Evolutionary conservation across 2,888 invertebrate species (phyloP).

Genomic region (Allophyes oxyacanthae): DNA sequence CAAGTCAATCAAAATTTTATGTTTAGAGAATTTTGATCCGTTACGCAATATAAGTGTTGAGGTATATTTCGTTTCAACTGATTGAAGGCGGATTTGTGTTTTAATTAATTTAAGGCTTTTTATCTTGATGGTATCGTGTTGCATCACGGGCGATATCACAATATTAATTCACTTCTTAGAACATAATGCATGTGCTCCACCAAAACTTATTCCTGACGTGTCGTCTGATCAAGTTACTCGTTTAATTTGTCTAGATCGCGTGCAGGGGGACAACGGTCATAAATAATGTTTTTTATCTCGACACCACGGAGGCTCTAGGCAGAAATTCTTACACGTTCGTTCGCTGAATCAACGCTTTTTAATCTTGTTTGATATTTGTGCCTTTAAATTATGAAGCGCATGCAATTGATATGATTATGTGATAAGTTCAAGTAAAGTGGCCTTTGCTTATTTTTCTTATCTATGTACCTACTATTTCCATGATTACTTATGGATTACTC

Average conservation of each 20-base stretch:
- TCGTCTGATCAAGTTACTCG: conserved; percentile 82
- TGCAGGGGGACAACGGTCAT: conserved; percentile 79
- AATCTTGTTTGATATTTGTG: conserved; percentile 65
- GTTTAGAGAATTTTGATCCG: conserved; percentile 24
- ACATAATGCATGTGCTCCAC: conserved; percentile 68
- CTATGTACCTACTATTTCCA: neutral
- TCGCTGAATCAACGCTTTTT: conserved; percentile 79
- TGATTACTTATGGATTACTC: too few species aligned
- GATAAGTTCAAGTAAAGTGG: conserved; percentile 37
- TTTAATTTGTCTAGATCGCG: conserved; percentile 88
- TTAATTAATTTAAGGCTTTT: conserved; percentile 59
- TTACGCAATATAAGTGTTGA: conserved; percentile 40
- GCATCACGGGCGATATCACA: conserved; percentile 56
- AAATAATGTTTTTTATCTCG: conserved; percentile 87
- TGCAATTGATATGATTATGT: conserved; percentile 52
- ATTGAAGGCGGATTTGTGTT: conserved; percentile 50
- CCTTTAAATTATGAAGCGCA: conserved; percentile 59
- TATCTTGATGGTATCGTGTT: conserved; percentile 57
- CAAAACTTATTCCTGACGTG: conserved; percentile 70
- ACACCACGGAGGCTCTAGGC: conserved; percentile 77
- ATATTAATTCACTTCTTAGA: conserved; percentile 67
- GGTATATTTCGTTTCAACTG: conserved; percentile 32
- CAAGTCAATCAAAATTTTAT: conserved; percentile 50
- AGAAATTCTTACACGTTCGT: conserved; percentile 86
- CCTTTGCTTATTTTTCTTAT: conserved; percentile 22